A percentile compares a stretch with the other conserved stretches of the same genome.
These are phyloP conservation scores for Luperina nickerlii DNA, from an alignment of 2,888 invertebrate genomes.

Conservation along the genomic window DNA sequence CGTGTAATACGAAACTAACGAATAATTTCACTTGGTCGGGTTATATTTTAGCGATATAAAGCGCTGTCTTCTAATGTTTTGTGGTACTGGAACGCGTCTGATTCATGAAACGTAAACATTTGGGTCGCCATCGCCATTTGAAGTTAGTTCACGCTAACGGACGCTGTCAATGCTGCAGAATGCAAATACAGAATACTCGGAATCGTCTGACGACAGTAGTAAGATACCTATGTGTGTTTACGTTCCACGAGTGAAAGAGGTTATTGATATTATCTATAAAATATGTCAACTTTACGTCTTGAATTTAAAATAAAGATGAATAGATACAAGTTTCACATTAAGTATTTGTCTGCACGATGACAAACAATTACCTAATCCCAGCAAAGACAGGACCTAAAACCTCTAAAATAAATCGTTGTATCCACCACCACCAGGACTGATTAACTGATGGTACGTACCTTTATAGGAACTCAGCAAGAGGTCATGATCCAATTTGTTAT, in stretches of 20 bases:
- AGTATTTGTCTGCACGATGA: slow-evolving; percentile 11
- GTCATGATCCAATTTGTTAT: slow-evolving; percentile 2
- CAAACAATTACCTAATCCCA: slow-evolving; percentile 31
- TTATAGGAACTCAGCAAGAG: background rate
- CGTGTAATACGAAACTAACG: too few species aligned
- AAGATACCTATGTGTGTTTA: background rate
- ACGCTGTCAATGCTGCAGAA: too few species aligned
- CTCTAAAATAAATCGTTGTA: slow-evolving; percentile 1
- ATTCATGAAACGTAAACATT: too few species aligned
- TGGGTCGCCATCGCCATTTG: too few species aligned
- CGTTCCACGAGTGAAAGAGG: slow-evolving; percentile 9
- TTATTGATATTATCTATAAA: slow-evolving; percentile 41
- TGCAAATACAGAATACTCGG: too few species aligned
- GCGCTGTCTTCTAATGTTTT: too few species aligned
- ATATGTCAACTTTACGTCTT: slow-evolving; percentile 38
- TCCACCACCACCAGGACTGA: background rate
- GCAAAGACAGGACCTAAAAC: slow-evolving; percentile 1
- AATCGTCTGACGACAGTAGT: too few species aligned
- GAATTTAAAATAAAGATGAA: slow-evolving; percentile 42
- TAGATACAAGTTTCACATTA: slow-evolving; percentile 27
- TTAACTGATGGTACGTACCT: background rate
- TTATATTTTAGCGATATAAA: too few species aligned
- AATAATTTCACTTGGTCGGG: too few species aligned
- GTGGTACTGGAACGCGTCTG: too few species aligned
- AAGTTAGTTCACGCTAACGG: too few species aligned